Evolutionary conservation across 2,113 vertebrate species (phyloP).

Genomic region (Urocynchramus pylzowi): DNA sequence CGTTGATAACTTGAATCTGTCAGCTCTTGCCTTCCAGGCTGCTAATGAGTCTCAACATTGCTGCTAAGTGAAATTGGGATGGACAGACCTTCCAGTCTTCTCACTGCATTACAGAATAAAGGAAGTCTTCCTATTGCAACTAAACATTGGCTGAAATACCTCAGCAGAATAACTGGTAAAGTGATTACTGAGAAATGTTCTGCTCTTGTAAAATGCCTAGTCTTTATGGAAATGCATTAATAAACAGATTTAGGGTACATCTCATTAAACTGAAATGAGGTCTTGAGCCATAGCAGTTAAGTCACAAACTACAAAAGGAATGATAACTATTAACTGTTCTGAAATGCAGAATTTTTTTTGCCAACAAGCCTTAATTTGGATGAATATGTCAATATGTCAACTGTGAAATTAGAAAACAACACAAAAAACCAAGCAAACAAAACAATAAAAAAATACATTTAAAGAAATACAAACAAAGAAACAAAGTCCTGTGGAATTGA

Average conservation of each 20-base stretch:
- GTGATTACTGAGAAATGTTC: not conserved
- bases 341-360: not conserved
- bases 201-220: not conserved
- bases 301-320: not conserved
- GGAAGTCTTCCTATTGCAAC: not conserved
- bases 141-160: not conserved
- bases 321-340: not conserved
- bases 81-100: not conserved
- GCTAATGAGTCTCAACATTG: not conserved
- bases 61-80: not conserved
- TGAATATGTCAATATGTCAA: not conserved
- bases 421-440: not conserved
- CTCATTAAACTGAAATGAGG: not conserved
- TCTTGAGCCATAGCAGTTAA: not conserved
- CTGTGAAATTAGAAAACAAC: not conserved
- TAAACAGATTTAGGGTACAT: not conserved
- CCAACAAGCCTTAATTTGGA: not conserved
- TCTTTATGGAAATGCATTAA: not conserved
- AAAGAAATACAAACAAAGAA: not conserved
- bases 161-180: not conserved
- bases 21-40: not conserved
- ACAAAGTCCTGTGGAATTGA: not conserved
- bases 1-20: not conserved
- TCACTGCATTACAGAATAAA: not conserved
- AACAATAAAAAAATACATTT: not conserved